Evolutionary conservation across 37 sponge, comb jelly and placozoan genomes (phyloP).

Genomic region (Crambe crambe): DNA sequence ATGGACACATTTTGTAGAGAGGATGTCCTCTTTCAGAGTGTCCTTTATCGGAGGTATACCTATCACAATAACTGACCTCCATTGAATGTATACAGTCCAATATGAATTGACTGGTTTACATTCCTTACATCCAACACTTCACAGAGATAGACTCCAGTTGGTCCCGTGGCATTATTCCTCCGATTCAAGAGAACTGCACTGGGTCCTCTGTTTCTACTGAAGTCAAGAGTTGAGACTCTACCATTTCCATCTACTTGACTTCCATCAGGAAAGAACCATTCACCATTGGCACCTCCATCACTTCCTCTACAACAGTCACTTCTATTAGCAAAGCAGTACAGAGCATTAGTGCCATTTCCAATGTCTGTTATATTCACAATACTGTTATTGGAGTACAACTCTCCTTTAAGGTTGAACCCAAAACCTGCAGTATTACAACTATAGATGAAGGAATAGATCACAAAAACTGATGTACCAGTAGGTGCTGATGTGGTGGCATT

Average conservation of each 20-base stretch:
- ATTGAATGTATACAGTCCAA: conserved; percentile 13
- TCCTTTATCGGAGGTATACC: no score
- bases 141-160: conserved; percentile 19
- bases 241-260: not conserved
- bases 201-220: not conserved
- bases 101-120: conserved; percentile 5
- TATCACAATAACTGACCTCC: not conserved
- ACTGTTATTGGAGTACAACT: conserved; percentile 11
- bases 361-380: conserved; percentile 12
- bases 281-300: no score
- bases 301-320: no score
- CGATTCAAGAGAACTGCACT: not conserved
- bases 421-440: not conserved
- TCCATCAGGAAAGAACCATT: no score
- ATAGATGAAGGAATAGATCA: no score
- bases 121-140: not conserved
- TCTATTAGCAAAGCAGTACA: not conserved
- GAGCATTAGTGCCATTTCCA: conserved; percentile 5
- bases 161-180: not conserved
- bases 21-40: no score
- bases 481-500: not conserved
- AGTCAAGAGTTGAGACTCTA: not conserved
- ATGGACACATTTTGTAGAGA: no score
- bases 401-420: not conserved
- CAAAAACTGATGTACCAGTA: not conserved